These are phyloP conservation scores for Physella acuta DNA, from an alignment of 1,140 invertebrate genomes.

Conservation along the genomic window DNA sequence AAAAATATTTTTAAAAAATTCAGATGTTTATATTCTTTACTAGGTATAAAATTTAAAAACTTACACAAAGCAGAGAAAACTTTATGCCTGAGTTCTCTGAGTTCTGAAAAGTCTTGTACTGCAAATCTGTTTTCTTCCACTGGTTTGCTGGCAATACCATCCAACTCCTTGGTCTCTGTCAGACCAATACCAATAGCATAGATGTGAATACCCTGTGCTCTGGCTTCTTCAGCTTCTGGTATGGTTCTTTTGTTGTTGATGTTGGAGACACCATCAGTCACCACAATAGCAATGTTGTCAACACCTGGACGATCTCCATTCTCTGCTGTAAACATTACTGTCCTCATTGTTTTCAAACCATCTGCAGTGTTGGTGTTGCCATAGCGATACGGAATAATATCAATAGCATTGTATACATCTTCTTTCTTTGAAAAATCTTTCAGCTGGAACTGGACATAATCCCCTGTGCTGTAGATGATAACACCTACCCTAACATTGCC, in stretches of 20 bases:
- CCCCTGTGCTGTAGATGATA: conserved; percentile 6
- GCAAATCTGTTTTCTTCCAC: conserved; percentile 10
- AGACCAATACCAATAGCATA: conserved; percentile 17
- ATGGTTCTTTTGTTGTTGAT: conserved; percentile 13
- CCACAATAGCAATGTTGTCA: conserved; percentile 8
- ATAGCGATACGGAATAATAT: conserved; percentile 7
- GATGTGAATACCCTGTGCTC: conserved; percentile 11
- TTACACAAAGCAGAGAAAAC: conserved; percentile 1
- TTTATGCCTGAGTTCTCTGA: conserved; percentile 8
- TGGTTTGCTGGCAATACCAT: conserved; percentile 18
- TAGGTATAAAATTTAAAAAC: background rate
- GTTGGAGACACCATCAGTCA: conserved; percentile 17
- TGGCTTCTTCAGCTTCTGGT: conserved; percentile 17
- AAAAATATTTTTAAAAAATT: background rate
- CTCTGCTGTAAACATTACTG: conserved; percentile 1
- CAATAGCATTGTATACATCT: conserved; percentile 18
- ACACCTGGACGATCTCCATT: conserved; percentile 14
- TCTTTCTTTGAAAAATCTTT: background rate
- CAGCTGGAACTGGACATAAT: conserved; percentile 19
- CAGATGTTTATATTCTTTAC: background rate
- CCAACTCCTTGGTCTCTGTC: conserved; percentile 13
- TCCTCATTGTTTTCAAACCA: background rate
- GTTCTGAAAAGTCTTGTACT: conserved; percentile 4
- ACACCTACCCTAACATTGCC: conserved; percentile 17
- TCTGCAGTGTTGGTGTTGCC: conserved; percentile 17